These are phyloP conservation scores for Peromyscus nudipes DNA, from an alignment of 2,797 vertebrate species.

Conservation along the genomic window DNA sequence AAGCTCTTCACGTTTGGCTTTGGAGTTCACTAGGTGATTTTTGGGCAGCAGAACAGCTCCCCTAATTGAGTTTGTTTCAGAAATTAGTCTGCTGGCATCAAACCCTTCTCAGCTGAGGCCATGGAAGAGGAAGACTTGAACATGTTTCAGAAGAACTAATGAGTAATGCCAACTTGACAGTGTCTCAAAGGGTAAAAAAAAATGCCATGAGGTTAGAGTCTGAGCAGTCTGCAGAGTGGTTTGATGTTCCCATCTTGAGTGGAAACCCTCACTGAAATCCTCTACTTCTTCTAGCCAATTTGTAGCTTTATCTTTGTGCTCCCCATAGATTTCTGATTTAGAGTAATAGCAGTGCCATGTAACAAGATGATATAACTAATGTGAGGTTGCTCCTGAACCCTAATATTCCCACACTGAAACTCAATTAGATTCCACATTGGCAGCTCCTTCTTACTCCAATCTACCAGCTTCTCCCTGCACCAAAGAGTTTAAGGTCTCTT, in stretches of 20 bases:
- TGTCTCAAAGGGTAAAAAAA: slow-evolving; percentile 61
- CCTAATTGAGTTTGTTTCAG: slow-evolving; percentile 72
- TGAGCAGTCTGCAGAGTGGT: not conserved
- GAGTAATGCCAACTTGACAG: slow-evolving; percentile 48
- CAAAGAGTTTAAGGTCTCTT: slow-evolving; percentile 76
- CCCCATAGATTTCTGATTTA: slow-evolving; percentile 62
- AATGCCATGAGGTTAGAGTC: not conserved
- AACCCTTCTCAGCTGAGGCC: slow-evolving; percentile 38
- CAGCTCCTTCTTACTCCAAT: slow-evolving; percentile 70
- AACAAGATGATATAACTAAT: slow-evolving; percentile 75
- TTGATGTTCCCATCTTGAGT: slow-evolving; percentile 11
- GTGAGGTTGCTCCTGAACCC: slow-evolving; percentile 67
- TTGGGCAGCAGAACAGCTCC: slow-evolving; percentile 57
- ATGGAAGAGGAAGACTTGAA: slow-evolving; percentile 13
- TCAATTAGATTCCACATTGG: slow-evolving; percentile 68
- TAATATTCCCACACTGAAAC: slow-evolving; percentile 68
- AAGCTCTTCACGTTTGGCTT: slow-evolving; percentile 55
- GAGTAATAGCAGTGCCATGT: slow-evolving; percentile 70
- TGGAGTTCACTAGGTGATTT: slow-evolving; percentile 54
- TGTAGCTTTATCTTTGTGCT: slow-evolving; percentile 51
- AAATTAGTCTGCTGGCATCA: slow-evolving; percentile 55
- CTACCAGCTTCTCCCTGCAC: slow-evolving; percentile 69
- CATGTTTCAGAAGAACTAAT: slow-evolving; percentile 55
- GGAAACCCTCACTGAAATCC: slow-evolving; percentile 59
- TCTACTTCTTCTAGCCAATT: slow-evolving; percentile 68